Conservation (phyloP, 1,140 invertebrate genomes). For the Drosophila ercepeae region DNA sequence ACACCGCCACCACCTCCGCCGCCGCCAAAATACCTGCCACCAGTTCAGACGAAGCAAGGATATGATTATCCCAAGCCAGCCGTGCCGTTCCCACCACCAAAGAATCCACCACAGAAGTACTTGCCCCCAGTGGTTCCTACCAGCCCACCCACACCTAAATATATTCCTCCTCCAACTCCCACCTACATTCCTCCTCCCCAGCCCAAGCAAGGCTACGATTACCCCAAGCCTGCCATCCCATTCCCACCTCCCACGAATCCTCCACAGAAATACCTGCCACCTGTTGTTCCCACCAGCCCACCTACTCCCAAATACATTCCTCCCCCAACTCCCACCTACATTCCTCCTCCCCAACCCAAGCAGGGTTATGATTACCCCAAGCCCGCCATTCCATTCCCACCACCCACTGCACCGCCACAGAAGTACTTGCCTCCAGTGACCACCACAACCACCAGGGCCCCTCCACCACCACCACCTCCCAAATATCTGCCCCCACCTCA, state of each 20-base stretch:
- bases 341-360: constrained; percentile 14
- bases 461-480: constrained; percentile 37
- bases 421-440: constrained; percentile 57
- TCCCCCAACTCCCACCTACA: constrained; percentile 18
- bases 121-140: constrained; percentile 33
- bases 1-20: constrained; percentile 25
- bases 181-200: constrained; percentile 3
- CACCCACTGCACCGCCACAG: constrained; percentile 41
- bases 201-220: constrained; percentile 48
- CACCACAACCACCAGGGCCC: constrained; percentile 8
- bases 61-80: constrained; percentile 68
- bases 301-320: constrained; percentile 19
- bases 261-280: constrained; percentile 58
- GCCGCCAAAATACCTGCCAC: constrained; percentile 23
- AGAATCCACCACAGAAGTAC: constrained; percentile 13
- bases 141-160: constrained; percentile 21
- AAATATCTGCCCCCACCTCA: constrained; percentile 14
- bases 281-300: constrained; percentile 22
- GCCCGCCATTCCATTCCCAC: constrained; percentile 59
- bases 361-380: constrained; percentile 58
- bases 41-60: constrained; percentile 26
- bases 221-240: constrained; percentile 59
- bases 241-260: constrained; percentile 55
- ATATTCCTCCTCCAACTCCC: constrained; percentile 21
- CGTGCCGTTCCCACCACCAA: constrained; percentile 53